Evolutionary conservation across 1,140 invertebrate genomes (phyloP), one percentile per base, ranked within the genome.

Genomic region (Aphelenchoides fujianensis): DNA sequence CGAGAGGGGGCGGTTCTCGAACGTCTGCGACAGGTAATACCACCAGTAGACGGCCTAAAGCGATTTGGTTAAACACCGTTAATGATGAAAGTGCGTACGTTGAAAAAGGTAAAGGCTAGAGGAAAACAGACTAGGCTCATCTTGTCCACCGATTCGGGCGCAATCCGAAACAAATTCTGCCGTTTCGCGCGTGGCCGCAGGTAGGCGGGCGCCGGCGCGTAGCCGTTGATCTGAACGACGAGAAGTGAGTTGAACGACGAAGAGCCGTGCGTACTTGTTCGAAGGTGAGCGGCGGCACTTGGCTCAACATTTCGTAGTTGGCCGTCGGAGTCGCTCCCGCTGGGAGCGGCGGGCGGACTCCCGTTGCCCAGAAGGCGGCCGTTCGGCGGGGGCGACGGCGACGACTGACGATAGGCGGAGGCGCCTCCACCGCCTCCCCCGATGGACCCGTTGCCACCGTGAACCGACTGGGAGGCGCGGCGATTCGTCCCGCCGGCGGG

Each of bases 111-210:
- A 62, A 80, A 79, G 3, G 86, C 76, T 34, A 83, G 48, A 9
- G 82, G 82, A 54, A 83, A 83, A 27, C 68, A 67, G n/a, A 83
- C 82, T 32, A 84, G 82, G n/a, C 73, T 78, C 16, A 84, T 61
- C 48, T 84, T 84, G 72, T 83, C 82, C 34, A 83, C 77, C n/a
- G 70, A 74, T 61, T 83, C 82, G 19, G 82, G 81, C 37, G 79
- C 72, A 27, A 82, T 74, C 23, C 70, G 31, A 3, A 37, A 54
- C 68, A 9, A 70, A 53, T 73, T 74, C 52, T 41, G 23, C 28
- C 55, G 59, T 34, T 31, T 16, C 41, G 32, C 16, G n/a, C 37
- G 34, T 54, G 57, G 19, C 3, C 53, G n/a, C 63, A 61, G 54
- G 48, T 36, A 71, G 52, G 52, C 52, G 48, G 41, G 75, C 52